Evolutionary conservation across 1,140 invertebrate species (phyloP).

Genomic region (Leptopilina clavipes): DNA sequence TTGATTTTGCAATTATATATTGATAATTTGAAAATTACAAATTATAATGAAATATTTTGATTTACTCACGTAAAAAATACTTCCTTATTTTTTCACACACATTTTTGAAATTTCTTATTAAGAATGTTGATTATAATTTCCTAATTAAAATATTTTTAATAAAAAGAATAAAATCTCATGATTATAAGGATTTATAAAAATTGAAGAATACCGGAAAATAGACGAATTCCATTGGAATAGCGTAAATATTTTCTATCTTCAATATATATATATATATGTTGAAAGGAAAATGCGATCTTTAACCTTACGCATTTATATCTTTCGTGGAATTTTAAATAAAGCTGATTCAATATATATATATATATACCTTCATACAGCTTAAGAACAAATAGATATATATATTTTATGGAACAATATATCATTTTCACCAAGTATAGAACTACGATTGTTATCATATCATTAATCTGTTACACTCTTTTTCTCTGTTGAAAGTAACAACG

Average conservation of each 20-base stretch:
- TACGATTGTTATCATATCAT: slow-evolving; percentile 2
- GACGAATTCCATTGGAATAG: not conserved
- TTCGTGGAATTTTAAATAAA: not conserved
- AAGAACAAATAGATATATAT: not conserved
- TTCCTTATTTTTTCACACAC: no score
- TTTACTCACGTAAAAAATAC: no score
- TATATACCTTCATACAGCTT: not conserved
- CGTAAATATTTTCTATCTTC: not conserved
- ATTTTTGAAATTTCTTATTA: no score
- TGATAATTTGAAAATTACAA: no score
- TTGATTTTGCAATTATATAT: no score
- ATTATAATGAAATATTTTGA: no score
- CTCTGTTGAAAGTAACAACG: not conserved
- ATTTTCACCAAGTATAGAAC: not conserved
- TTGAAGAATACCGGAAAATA: not conserved
- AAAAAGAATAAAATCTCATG: no score
- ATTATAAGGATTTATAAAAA: not conserved
- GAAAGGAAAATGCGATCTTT: not conserved
- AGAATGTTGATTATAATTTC: no score
- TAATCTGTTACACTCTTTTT: not conserved
- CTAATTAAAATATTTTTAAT: no score
- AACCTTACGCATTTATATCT: not conserved
- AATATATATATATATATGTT: no score
- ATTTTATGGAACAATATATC: slow-evolving; percentile 11
- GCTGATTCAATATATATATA: not conserved